Evolutionary conservation across 2,888 invertebrate species (phyloP).

Genomic region (Isotomurus palustris): DNA sequence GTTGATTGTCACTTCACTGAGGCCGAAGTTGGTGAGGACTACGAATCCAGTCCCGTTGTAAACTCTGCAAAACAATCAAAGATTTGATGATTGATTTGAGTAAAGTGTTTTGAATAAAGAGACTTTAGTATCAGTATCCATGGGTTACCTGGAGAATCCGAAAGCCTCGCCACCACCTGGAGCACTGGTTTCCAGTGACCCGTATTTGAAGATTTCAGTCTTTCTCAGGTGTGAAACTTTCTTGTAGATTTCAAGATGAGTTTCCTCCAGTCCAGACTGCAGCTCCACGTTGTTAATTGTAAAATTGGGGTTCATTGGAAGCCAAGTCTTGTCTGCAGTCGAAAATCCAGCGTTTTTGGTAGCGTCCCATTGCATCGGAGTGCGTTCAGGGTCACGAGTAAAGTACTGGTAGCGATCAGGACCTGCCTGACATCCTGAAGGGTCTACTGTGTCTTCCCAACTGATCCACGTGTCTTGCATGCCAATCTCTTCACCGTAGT

Average conservation of each 20-base stretch:
- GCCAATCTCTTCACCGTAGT: conserved; percentile 41
- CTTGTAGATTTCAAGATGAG: conserved; percentile 46
- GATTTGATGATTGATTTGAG: no score
- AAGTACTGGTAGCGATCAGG: conserved; percentile 34
- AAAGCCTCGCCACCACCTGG: conserved; percentile 49
- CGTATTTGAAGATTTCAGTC: conserved; percentile 54
- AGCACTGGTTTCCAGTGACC: conserved; percentile 50
- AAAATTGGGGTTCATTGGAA: conserved; percentile 48
- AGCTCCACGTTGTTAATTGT: conserved; percentile 47
- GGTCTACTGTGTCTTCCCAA: conserved; percentile 29
- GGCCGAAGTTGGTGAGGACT: conserved; percentile 18
- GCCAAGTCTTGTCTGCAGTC: conserved; percentile 19
- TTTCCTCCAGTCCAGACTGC: conserved; percentile 34
- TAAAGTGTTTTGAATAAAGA: no score
- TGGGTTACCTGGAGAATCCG: conserved; percentile 40
- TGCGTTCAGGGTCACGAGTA: conserved; percentile 41
- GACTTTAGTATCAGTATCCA: no score
- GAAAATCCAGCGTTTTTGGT: conserved; percentile 32
- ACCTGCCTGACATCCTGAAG: conserved; percentile 28
- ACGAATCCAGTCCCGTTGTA: conserved; percentile 19
- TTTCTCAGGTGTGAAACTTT: conserved; percentile 39
- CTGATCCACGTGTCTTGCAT: conserved; percentile 31
- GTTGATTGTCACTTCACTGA: conserved; percentile 10
- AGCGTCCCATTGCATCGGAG: conserved; percentile 47
- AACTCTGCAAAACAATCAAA: no score